Evolutionary conservation across 1,140 invertebrate genomes (phyloP).

Genomic region (Trachymyrmex septentrionalis): DNA sequence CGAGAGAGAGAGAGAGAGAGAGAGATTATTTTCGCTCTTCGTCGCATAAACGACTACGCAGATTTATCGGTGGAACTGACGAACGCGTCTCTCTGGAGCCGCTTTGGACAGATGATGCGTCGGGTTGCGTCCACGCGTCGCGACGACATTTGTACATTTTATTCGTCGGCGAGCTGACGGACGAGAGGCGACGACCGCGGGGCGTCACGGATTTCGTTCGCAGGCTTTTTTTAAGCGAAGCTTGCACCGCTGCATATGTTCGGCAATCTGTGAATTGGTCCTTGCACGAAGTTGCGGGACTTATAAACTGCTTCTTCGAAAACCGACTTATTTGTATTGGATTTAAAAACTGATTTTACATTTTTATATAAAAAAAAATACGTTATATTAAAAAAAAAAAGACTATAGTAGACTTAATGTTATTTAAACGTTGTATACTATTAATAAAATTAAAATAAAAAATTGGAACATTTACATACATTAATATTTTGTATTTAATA

Average conservation of each 20-base stretch:
- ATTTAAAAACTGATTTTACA: background rate
- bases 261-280: background rate
- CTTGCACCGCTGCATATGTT: background rate
- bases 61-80: slow-evolving; percentile 38
- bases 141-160: slow-evolving; percentile 29
- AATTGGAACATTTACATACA: background rate
- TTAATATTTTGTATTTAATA: background rate
- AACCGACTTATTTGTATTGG: background rate
- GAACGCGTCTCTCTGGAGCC: slow-evolving; percentile 7
- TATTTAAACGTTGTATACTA: background rate
- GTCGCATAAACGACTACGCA: background rate
- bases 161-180: background rate
- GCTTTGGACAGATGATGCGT: slow-evolving; percentile 30
- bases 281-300: background rate
- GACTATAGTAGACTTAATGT: background rate
- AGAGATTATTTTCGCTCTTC: slow-evolving; percentile 21
- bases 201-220: background rate
- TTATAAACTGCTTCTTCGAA: background rate
- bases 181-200: slow-evolving; percentile 5
- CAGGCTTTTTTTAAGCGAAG: slow-evolving; percentile 24
- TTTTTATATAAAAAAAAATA: background rate
- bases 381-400: background rate
- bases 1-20: background rate
- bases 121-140: slow-evolving; percentile 16
- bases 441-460: background rate